These are phyloP conservation scores for Heteropelma amictum DNA, from an alignment of 2,888 invertebrate species.

Conservation along the genomic window DNA sequence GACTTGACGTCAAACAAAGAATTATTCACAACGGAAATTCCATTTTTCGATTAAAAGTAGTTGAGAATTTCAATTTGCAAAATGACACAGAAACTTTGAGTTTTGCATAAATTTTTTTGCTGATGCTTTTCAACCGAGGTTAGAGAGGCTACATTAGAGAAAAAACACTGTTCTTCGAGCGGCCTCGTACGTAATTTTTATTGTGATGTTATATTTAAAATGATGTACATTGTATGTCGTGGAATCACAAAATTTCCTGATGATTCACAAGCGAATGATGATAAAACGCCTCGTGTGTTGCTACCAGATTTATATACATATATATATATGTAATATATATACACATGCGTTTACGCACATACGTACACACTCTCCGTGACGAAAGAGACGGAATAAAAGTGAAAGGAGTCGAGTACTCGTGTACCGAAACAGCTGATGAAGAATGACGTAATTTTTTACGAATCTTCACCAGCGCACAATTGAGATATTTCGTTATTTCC, in stretches of 20 bases:
- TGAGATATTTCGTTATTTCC: not conserved
- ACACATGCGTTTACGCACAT: not conserved
- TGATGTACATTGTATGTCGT: too few relatives aligned
- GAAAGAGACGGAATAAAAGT: slow-evolving; percentile 26
- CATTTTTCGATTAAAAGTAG: too few relatives aligned
- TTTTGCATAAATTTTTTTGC: too few relatives aligned
- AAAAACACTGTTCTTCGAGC: too few relatives aligned
- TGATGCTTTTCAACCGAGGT: too few relatives aligned
- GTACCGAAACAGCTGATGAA: slow-evolving; percentile 12
- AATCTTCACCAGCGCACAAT: not conserved
- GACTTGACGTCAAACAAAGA: too few relatives aligned
- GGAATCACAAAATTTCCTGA: slow-evolving; percentile 15
- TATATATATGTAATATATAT: not conserved
- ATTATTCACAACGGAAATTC: too few relatives aligned
- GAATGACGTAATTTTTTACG: slow-evolving; percentile 33
- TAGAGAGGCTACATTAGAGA: too few relatives aligned
- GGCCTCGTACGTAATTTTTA: too few relatives aligned
- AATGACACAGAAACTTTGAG: too few relatives aligned
- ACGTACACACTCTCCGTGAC: not conserved
- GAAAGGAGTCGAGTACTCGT: slow-evolving; percentile 41
- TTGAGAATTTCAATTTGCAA: too few relatives aligned
- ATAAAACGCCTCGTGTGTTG: not conserved
- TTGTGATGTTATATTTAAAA: not conserved
- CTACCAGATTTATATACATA: not conserved
- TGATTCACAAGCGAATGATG: slow-evolving; percentile 26